Evolutionary conservation across 2,888 invertebrate species (phyloP).

Genomic region (Plagodis dolabraria): DNA sequence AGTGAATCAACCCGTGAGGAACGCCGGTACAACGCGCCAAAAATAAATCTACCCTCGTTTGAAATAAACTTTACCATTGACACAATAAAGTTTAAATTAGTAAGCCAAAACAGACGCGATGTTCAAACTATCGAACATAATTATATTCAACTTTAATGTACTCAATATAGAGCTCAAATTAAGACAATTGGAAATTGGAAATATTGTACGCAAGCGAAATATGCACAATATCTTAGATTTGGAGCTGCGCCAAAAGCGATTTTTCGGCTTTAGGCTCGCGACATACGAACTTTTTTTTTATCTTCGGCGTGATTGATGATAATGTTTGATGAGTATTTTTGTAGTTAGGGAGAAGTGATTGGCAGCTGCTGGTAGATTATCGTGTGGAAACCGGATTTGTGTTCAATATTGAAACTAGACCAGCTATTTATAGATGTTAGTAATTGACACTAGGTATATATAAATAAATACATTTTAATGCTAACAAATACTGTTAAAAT

Average conservation of each 20-base stretch:
- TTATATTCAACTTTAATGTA: neutral
- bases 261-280: slow-evolving; percentile 36
- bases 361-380: slow-evolving; percentile 21
- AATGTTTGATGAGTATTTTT: slow-evolving; percentile 36
- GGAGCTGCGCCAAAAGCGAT: slow-evolving; percentile 32
- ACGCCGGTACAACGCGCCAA: slow-evolving; percentile 12
- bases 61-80: slow-evolving; percentile 1
- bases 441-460: too few relatives aligned
- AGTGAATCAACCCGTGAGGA: slow-evolving; percentile 29
- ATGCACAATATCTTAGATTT: slow-evolving; percentile 27
- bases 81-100: slow-evolving; percentile 10
- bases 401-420: neutral
- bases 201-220: slow-evolving; percentile 16
- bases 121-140: too few relatives aligned
- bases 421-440: neutral
- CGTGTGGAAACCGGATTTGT: slow-evolving; percentile 15
- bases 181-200: neutral
- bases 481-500: neutral
- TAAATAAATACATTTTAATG: too few relatives aligned
- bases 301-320: slow-evolving; percentile 33
- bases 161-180: slow-evolving; percentile 9
- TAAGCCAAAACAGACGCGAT: too few relatives aligned
- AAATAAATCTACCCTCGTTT: slow-evolving; percentile 2
- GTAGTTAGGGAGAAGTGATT: slow-evolving; percentile 18
- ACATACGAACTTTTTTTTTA: slow-evolving; percentile 35